phyloP scores from a whole-genome alignment of 2,888 invertebrate genomes.

The Aspidapion aeneum region DNA sequence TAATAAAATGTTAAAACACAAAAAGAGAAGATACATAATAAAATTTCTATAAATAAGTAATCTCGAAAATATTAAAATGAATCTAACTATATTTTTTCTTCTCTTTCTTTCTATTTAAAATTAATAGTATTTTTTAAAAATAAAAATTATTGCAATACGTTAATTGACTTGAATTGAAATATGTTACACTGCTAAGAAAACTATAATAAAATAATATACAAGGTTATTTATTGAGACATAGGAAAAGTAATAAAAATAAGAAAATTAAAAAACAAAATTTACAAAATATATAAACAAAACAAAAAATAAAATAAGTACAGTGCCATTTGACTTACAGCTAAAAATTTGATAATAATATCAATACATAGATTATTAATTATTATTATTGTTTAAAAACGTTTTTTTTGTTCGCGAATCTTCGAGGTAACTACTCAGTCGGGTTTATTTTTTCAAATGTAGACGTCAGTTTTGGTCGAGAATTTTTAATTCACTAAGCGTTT shows the following conservation, averaged over 20 bases:
- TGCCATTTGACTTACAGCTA: conserved; percentile 19
- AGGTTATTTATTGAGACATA: conserved; percentile 25
- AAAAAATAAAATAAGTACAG: conserved; percentile 40
- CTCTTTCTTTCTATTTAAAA: conserved; percentile 20
- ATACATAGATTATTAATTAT: conserved; percentile 12
- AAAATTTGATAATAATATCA: conserved; percentile 23
- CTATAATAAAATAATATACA: conserved; percentile 28
- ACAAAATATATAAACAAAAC: conserved; percentile 34
- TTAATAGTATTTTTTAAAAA: conserved; percentile 25
- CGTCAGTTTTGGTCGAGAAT: conserved; percentile 8
- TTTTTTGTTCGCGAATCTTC: conserved; percentile 28
- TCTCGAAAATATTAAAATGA: not conserved
- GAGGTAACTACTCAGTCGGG: conserved; percentile 41
- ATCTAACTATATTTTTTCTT: conserved; percentile 16
- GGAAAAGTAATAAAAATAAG: conserved; percentile 26
- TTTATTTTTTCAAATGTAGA: conserved; percentile 26
- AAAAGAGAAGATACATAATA: conserved; percentile 12
- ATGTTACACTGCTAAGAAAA: conserved; percentile 19
- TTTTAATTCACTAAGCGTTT: conserved; percentile 11
- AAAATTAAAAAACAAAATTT: conserved; percentile 25
- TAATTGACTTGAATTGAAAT: conserved; percentile 40
- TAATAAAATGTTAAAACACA: not conserved
- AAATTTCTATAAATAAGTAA: conserved; percentile 11
- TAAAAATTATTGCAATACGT: conserved; percentile 26
- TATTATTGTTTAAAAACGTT: conserved; percentile 12